phyloP scores from a whole-genome alignment of 1,140 invertebrate genomes.

The Drosophila lacteicornis region DNA sequence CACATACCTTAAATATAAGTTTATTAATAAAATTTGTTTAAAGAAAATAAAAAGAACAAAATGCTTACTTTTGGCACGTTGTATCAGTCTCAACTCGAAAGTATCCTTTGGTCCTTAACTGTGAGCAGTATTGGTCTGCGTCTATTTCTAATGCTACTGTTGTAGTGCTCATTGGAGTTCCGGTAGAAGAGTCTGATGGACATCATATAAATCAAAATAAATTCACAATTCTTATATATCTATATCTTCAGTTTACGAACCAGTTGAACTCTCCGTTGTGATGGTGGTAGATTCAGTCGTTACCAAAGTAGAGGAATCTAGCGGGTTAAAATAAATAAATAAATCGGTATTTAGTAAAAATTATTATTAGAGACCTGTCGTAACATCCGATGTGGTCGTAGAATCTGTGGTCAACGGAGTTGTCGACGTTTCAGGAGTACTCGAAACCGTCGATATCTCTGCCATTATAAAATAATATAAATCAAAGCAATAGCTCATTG shows the following conservation, averaged over 20 bases:
- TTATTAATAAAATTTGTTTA: not conserved
- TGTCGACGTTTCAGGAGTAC: not conserved
- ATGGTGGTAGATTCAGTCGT: no score
- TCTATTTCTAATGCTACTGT: slow-evolving; percentile 34
- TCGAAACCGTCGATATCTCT: slow-evolving; percentile 8
- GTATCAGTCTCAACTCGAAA: slow-evolving; percentile 49
- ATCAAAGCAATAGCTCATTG: not conserved
- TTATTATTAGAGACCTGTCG: no score
- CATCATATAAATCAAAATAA: not conserved
- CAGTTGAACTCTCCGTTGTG: not conserved
- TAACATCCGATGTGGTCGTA: not conserved
- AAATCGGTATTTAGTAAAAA: no score
- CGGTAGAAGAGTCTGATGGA: slow-evolving; percentile 23
- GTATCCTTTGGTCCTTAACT: slow-evolving; percentile 39
- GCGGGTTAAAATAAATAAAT: no score
- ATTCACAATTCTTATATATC: no score
- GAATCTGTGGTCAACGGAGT: not conserved
- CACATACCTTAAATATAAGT: slow-evolving; percentile 53
- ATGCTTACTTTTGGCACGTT: slow-evolving; percentile 60
- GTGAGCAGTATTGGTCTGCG: slow-evolving; percentile 40
- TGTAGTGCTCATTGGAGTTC: not conserved
- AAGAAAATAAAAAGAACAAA: not conserved
- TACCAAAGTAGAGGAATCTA: no score
- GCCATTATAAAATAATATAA: not conserved
- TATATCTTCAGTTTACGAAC: not conserved